Conservation (phyloP, 2,797 vertebrate species). For the Schizopygopsis pylzovi region DNA sequence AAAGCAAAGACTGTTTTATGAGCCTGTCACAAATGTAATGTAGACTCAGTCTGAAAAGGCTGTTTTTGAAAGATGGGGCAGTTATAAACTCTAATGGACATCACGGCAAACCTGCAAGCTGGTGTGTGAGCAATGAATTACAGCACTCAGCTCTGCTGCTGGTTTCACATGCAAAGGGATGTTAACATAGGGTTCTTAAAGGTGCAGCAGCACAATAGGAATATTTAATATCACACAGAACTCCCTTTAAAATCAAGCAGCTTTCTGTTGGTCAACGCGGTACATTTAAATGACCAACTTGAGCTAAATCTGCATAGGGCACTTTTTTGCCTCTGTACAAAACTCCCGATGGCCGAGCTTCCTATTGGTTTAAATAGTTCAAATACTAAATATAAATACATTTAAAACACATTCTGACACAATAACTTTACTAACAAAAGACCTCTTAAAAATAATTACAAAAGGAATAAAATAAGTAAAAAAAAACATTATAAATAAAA, state of each 20-base stretch:
- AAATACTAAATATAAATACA: not conserved
- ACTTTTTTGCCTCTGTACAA: not conserved
- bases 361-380: not conserved
- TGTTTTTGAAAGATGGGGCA: not conserved
- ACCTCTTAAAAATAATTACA: too few relatives aligned
- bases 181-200: not conserved
- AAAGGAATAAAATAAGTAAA: too few relatives aligned
- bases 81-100: not conserved
- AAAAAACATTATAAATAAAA: not conserved
- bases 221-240: not conserved
- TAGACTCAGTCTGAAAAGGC: not conserved
- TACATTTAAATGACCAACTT: not conserved
- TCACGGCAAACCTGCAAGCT: not conserved
- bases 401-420: too few relatives aligned
- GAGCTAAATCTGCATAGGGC: not conserved
- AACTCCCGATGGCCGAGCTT: not conserved
- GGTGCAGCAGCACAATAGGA: not conserved
- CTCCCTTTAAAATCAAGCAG: not conserved
- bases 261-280: not conserved
- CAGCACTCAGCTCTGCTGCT: not conserved
- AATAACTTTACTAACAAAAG: too few relatives aligned
- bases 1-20: slow-evolving; percentile 5
- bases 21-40: not conserved
- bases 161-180: not conserved
- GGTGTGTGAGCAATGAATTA: slow-evolving; percentile 1